Evolutionary conservation across 1,140 invertebrate genomes (phyloP).

Genomic region (honey bee (Apis mellifera)): Amel_HAv3.1 CM009933.2:5019001-5019500

Average conservation of each 20-base stretch:
- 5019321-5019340: constrained; percentile 23
- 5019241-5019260: background rate
- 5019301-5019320: background rate
- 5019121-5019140: background rate
- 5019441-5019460: background rate
- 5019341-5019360: constrained; percentile 63
- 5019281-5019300: background rate
- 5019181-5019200: background rate
- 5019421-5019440: background rate
- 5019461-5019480: background rate
- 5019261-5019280: background rate
- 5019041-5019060: background rate
- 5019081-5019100: too few species aligned
- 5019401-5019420: constrained; percentile 34
- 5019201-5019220: background rate
- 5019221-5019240: too few species aligned
- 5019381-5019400: constrained; percentile 59
- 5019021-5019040: background rate
- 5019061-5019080: background rate
- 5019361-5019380: constrained; percentile 56
- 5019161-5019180: background rate
- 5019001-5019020: background rate
- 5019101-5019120: background rate
- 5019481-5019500: constrained; percentile 35
- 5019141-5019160: background rate